phyloP scores from a whole-genome alignment of 1,140 invertebrate species.

The Cecropterus lyciades region DNA sequence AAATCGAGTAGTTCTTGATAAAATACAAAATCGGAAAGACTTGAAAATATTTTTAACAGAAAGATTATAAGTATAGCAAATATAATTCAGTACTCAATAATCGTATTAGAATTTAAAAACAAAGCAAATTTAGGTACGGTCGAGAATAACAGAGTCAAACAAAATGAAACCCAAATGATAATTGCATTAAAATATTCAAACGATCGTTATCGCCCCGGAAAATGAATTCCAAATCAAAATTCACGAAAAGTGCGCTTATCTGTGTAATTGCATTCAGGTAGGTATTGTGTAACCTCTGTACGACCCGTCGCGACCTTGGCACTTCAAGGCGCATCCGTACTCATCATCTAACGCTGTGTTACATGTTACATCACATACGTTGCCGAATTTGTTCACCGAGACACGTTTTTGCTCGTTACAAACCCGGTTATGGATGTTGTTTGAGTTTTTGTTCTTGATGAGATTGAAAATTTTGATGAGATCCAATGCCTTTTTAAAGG shows the following conservation, averaged over 20 bases:
- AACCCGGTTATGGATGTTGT: conserved; percentile 25
- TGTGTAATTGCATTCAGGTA: conserved; percentile 63
- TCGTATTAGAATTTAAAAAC: no score
- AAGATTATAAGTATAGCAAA: no score
- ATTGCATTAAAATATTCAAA: conserved; percentile 36
- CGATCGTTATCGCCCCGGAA: conserved; percentile 55
- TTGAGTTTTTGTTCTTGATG: background rate
- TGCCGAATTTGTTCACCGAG: conserved; percentile 28
- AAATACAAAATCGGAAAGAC: no score
- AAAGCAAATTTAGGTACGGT: background rate
- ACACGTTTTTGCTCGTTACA: conserved; percentile 23
- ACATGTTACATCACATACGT: conserved; percentile 13
- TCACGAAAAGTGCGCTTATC: conserved; percentile 54
- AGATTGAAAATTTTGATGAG: conserved; percentile 14
- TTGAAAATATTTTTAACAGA: no score
- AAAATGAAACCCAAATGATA: conserved; percentile 19
- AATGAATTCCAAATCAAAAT: conserved; percentile 48
- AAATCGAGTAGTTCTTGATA: no score
- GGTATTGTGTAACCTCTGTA: conserved; percentile 64
- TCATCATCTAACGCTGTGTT: conserved; percentile 45
- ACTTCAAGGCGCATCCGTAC: conserved; percentile 69
- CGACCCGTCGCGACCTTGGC: conserved; percentile 67
- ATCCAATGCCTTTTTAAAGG: conserved; percentile 5
- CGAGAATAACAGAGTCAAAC: background rate
- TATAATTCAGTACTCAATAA: no score